These are phyloP conservation scores for Xiphophorus maculatus DNA, from an alignment of 2,113 vertebrate species.

Conservation along the genomic window DNA sequence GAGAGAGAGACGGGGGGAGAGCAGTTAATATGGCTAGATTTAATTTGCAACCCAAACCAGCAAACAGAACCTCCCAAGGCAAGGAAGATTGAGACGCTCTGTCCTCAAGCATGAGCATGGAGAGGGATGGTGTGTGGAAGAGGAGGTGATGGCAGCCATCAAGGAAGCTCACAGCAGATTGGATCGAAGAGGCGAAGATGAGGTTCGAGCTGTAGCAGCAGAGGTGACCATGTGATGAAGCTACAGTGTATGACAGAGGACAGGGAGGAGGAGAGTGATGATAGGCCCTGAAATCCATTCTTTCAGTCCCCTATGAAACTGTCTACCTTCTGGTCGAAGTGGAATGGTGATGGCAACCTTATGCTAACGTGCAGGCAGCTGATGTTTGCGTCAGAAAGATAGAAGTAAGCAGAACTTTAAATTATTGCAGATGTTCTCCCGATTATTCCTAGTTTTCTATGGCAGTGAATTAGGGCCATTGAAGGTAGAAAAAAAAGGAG, in stretches of 20 bases:
- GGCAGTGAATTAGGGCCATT: too few species aligned
- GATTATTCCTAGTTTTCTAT: background rate
- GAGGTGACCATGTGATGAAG: slow-evolving; percentile 48
- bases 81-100: slow-evolving; percentile 32
- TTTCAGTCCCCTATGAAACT: slow-evolving; percentile 39
- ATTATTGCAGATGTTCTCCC: background rate
- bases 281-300: slow-evolving; percentile 44
- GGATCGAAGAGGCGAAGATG: slow-evolving; percentile 56
- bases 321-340: slow-evolving; percentile 58
- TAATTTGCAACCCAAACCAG: slow-evolving; percentile 37
- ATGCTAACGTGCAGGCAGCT: slow-evolving; percentile 65
- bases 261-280: slow-evolving; percentile 55
- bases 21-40: slow-evolving; percentile 46
- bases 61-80: slow-evolving; percentile 7
- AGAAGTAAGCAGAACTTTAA: background rate
- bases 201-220: slow-evolving; percentile 8
- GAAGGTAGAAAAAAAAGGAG: too few species aligned
- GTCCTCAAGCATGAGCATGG: slow-evolving; percentile 25
- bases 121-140: slow-evolving; percentile 18
- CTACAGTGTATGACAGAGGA: slow-evolving; percentile 37
- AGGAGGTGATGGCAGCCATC: slow-evolving; percentile 10
- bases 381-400: slow-evolving; percentile 66
- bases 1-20: background rate
- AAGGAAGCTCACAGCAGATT: slow-evolving; percentile 52
- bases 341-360: slow-evolving; percentile 42